A percentile compares a stretch with the other conserved stretches of the same genome.
Conservation (phyloP, 2,797 vertebrate genomes). For the Epinephelus awoara region DNA sequence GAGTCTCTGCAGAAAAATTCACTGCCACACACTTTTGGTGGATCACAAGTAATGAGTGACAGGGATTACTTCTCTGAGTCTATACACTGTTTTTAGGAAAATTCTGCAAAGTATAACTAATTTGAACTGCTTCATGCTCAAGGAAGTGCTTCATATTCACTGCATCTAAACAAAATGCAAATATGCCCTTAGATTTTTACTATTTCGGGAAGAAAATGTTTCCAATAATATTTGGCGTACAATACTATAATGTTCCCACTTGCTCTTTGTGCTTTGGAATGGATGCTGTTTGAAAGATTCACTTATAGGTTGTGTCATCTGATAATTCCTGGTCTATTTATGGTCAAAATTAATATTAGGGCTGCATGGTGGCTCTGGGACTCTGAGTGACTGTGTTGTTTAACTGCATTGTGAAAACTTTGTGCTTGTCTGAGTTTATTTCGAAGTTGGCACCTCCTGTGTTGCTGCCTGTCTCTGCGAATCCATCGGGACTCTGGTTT, state of each 20-base stretch:
- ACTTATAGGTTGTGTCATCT: neutral
- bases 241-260: neutral
- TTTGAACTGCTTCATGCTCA: neutral
- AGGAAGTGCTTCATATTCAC: neutral
- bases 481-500: constrained; percentile 37
- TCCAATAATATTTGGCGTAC: neutral
- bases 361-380: neutral
- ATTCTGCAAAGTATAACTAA: too few species aligned
- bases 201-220: neutral
- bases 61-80: too few species aligned
- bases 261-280: neutral
- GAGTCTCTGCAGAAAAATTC: too few species aligned
- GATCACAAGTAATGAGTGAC: too few species aligned
- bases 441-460: neutral
- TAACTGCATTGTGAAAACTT: constrained; percentile 7
- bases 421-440: constrained; percentile 2
- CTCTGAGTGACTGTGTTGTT: constrained; percentile 16
- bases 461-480: constrained; percentile 20
- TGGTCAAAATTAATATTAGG: neutral
- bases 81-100: too few species aligned
- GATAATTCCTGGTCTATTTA: neutral
- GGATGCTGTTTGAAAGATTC: neutral
- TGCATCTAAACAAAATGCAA: neutral
- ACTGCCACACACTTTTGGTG: too few species aligned
- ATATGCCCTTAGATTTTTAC: neutral